Base-by-base conservation (phyloP, 2,888 invertebrate genomes). In the Nemoura dubitans region DNA sequence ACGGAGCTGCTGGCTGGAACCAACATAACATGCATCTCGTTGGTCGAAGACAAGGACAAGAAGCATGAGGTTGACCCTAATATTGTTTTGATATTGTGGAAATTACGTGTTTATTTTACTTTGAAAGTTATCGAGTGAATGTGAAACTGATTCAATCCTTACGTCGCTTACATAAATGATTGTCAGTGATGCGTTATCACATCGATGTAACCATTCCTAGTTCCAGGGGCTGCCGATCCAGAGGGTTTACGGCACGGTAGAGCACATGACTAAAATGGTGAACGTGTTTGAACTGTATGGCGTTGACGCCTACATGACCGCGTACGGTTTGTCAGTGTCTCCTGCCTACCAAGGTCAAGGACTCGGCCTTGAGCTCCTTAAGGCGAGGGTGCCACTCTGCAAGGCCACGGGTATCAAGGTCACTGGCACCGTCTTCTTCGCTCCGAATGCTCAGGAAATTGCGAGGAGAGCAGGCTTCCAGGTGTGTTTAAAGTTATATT, bases 291-390 rank as follows among this genome's bases (percentile, higher is more conserved):
- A 90, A 10, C 89, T 89, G 16, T 93, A 91, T 88, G 90, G 90
- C 0, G 92, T 93, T 5, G 91, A 92, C 43, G 90, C 90, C 85
- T 93, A 92, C 88, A 89, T 93, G 87, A 92, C 91, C 0, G 93
- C 93, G 0, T 92, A 92, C 86, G 93, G 93, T 0, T 90, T 93
- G 89, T 93, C 93, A 77, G 93, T 93, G 3, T 90, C 90, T 28
- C 92, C 92, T 0, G 89, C 90, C 7, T 93, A 92, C 92, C 89
- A 93, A 6, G 93, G 93, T 0, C 89, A 91, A 85, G 91, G 90
- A 0, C 91, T 93, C 10, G 93, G 93, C 0, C 91, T 91, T 89
- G 91, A 92, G 88, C 90, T 93, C 10, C 88, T 93, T 77, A 89
- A 90, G 83, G 92, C 93, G 21, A 91, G 93, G 92, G 92, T 81